Conservation (phyloP, 1,140 invertebrate species). For the Stegodyphus dumicola region DNA sequence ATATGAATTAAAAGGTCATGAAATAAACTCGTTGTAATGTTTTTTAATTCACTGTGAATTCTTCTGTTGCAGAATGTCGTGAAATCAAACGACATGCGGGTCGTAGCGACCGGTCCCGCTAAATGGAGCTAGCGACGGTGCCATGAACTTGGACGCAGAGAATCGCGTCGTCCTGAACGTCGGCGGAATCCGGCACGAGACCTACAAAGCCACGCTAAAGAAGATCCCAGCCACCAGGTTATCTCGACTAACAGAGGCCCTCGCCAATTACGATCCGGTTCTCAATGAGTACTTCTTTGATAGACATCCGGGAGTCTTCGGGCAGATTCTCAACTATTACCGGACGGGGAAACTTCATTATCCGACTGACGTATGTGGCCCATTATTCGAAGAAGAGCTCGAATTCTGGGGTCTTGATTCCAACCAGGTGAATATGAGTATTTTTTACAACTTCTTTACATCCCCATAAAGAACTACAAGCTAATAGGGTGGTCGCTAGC, state of each 20-base stretch:
- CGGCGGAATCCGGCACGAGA: constrained; percentile 79
- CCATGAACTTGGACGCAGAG: constrained; percentile 67
- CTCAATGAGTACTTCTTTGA: constrained; percentile 89
- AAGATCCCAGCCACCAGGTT: constrained; percentile 88
- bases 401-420: constrained; percentile 96
- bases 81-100: no score
- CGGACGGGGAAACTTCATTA: constrained; percentile 98
- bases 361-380: constrained; percentile 97
- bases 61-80: no score
- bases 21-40: no score
- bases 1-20: no score
- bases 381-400: constrained; percentile 93
- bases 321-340: constrained; percentile 84
- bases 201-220: constrained; percentile 87
- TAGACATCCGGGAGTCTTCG: constrained; percentile 82
- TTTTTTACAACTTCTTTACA: no score
- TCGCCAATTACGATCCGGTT: constrained; percentile 89
- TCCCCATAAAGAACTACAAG: no score
- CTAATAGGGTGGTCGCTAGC: no score
- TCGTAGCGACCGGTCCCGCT: no score
- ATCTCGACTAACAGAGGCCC: constrained; percentile 83
- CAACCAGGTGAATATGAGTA: constrained; percentile 70
- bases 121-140: no score
- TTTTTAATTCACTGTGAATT: no score
- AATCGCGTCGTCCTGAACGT: constrained; percentile 78